These are phyloP conservation scores for Eptesicus fuscus DNA, from an alignment of 2,113 vertebrate genomes.

Conservation along the genomic window DNA sequence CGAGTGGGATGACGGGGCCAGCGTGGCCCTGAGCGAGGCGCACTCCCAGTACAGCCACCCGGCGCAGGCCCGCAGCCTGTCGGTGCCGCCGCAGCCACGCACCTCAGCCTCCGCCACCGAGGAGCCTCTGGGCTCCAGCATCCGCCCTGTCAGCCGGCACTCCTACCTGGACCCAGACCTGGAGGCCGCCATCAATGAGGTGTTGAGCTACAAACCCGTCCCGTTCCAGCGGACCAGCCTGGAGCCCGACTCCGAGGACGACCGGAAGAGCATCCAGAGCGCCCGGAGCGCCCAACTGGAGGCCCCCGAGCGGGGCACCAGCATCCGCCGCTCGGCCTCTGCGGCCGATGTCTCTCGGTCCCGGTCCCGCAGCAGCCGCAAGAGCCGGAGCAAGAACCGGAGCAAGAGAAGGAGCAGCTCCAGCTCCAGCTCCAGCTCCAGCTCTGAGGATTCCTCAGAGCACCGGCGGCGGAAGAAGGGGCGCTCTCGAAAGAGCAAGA, in stretches of 20 bases:
- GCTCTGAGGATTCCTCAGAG: constrained; percentile 81
- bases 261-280: constrained; percentile 79
- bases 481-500: constrained; percentile 84
- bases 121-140: constrained; percentile 59
- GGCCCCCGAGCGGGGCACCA: constrained; percentile 66
- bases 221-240: constrained; percentile 86
- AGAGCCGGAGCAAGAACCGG: constrained; percentile 65
- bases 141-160: constrained; percentile 83
- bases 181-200: constrained; percentile 95
- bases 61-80: constrained; percentile 88
- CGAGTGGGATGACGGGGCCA: constrained; percentile 83
- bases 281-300: constrained; percentile 71
- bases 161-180: constrained; percentile 95
- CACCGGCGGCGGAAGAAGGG: constrained; percentile 80
- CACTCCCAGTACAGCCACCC: constrained; percentile 86
- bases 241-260: constrained; percentile 86
- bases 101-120: constrained; percentile 52
- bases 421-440: constrained; percentile 81
- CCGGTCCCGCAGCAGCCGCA: constrained; percentile 69
- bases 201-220: constrained; percentile 92
- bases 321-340: constrained; percentile 88
- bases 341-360: constrained; percentile 85
- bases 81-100: constrained; percentile 89
- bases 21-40: constrained; percentile 82
- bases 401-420: constrained; percentile 69